Base-by-base conservation (phyloP, 1,140 invertebrate species). In the Choristoneura fumiferana region DNA sequence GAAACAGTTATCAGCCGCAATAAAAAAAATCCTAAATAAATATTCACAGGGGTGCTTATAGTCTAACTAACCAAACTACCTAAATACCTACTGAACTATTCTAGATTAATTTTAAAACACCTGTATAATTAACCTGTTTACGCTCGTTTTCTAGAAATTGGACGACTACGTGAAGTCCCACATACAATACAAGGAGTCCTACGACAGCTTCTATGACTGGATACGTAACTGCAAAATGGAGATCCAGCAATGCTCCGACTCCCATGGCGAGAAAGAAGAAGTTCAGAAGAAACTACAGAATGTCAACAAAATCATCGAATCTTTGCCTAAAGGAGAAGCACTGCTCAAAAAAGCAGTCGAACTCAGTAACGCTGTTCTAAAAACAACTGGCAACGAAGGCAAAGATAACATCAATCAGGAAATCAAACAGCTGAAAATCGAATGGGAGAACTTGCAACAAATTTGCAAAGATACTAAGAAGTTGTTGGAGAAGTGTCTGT, bases 391-490 rank as follows among this genome's bases (percentile, higher is more conserved):
- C 0, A 91, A 92, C 5, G 96, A 97, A 84, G 97, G 96, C 10
- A 95, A 96, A 82, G 96, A 98, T 60, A 91, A 91, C 13, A 94
- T 98, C 1, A 93, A 94, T 37, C 94, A 96, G 74, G 96, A 98
- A 77, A 94, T 96, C 8, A 94, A 95, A 56, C 94, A 96, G 69
- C 80, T 98, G n/a, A 95, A 95, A 66, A 90, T 92, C 35, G 95
- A 97, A 67, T 97, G 96, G 95, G 95, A 97, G 69, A 93, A 93
- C n/a, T 75, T 98, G 0, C 94, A 96, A 78, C 91, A 92, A n/a
- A 91, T 95, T 35, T 94, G 95, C 45, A 93, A 94, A 45, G 95
- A 98, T 69, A 94, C 94, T 0, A 93, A 95, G 67, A 93, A 93
- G 61, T 91, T 93, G 54, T 82, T 98, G 8, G 93, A 94, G 13